Base-by-base conservation (phyloP, 30 jellyfish, hydroid and myxozoan genomes). In the Hydractinia echinata region DNA sequence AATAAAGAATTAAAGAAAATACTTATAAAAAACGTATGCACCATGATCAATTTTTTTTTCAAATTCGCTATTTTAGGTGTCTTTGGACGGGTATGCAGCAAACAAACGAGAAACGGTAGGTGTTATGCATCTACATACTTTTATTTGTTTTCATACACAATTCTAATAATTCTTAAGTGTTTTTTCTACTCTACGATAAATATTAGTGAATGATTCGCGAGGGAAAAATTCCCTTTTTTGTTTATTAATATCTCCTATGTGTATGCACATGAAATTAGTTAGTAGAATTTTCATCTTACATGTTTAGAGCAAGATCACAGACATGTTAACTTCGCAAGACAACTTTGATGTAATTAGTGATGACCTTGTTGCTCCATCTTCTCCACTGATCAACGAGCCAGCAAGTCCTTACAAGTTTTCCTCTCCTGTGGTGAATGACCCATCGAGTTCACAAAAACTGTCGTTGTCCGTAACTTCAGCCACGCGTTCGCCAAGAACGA, bases 101-200 rank as follows among this genome's bases (percentile, higher is more conserved):
- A 67, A 74, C 82, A 87, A 81, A 76, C 81, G 82, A n/a, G 96
- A 87, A 55, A 50, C 81, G 88, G 96, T 87, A 53, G 16, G 96
- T 7, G n/a, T 6, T 64, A 64, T 64, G 4, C 39, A 10, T 50
- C 4, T 62, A 15, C 7, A 15, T 62, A 62, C 30, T 62, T 7
- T 64, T 58, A 0, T 1, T 58, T 30, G 44, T 2, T 30, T 30
- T 30, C 2, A 30, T 30, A 30, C 44, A 30, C 2, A 30, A 30
- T 30, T 30, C 44, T 30, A 30, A 30, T 30, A 30, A 30, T 30
- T 30, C 44, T 2, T 30, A 30, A 30, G 44, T 30, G 44, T 1
- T 30, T 30, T 30, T 30, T 2, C 44, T 30, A 30, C 2, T 30
- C 2, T 30, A 30, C 44, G 44, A 30, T 0, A 30, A 30, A 30